Evolutionary conservation across 2,113 vertebrate species (phyloP).

Genomic region (Herpetotheres cachinnans): DNA sequence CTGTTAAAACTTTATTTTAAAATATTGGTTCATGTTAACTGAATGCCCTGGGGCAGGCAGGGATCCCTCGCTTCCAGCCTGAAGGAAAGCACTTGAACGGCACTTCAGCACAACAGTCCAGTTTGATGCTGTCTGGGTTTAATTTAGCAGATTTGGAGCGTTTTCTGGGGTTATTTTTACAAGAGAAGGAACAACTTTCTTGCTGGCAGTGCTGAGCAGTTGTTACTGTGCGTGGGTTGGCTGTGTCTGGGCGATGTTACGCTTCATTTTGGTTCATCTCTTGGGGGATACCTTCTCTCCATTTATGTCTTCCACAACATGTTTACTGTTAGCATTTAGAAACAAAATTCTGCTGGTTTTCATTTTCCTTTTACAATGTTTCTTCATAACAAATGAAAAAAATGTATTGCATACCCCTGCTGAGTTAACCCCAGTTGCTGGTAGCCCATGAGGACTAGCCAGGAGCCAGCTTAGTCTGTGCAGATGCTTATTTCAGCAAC

Average conservation of each 20-base stretch:
- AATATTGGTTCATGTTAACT: neutral
- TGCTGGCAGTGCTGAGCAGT: neutral
- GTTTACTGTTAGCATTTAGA: neutral
- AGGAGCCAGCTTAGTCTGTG: neutral
- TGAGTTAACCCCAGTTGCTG: neutral
- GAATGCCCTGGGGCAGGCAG: neutral
- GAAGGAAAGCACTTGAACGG: neutral
- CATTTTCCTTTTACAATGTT: neutral
- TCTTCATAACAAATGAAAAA: neutral
- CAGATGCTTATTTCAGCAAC: accelerated
- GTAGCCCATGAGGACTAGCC: neutral
- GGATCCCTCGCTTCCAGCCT: neutral
- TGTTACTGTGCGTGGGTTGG: neutral
- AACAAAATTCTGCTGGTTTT: neutral
- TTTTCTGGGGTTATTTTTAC: neutral
- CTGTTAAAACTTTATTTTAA: neutral
- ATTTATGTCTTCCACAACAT: neutral
- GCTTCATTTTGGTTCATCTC: accelerated
- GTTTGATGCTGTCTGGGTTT: neutral
- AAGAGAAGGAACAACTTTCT: neutral
- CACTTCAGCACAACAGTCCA: neutral
- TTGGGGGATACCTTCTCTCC: neutral
- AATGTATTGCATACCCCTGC: accelerated
- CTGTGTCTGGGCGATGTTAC: neutral
- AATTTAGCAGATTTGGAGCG: neutral